Percentiles rank a stretch among this genome's conserved stretches.
Conservation (phyloP, 2,888 invertebrate species). For the Macaria liturata region DNA sequence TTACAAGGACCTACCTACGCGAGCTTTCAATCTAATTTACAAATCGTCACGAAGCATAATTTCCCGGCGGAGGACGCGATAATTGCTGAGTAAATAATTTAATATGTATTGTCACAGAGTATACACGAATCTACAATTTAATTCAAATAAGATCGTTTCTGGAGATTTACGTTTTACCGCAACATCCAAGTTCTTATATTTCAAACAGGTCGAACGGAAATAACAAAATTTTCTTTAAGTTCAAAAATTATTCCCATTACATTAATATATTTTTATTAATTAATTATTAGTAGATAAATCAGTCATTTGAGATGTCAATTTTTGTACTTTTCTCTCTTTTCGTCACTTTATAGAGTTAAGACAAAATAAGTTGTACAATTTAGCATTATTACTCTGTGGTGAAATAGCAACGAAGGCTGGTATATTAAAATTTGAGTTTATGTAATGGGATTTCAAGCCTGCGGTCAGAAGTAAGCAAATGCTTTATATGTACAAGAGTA, state of each 20-base stretch:
- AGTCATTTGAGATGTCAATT: too few species aligned
- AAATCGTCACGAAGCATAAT: slow-evolving; percentile 28
- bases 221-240: too few species aligned
- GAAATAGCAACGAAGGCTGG: slow-evolving; percentile 8
- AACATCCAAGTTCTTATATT: too few species aligned
- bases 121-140: neutral
- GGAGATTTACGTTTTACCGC: too few species aligned
- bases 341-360: too few species aligned
- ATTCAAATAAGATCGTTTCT: too few species aligned
- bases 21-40: slow-evolving; percentile 30
- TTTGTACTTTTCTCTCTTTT: too few species aligned
- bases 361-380: too few species aligned
- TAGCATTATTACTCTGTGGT: neutral
- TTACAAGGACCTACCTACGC: neutral
- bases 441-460: slow-evolving; percentile 20
- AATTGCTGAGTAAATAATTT: slow-evolving; percentile 36
- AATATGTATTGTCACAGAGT: slow-evolving; percentile 20
- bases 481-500: neutral
- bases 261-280: too few species aligned
- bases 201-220: too few species aligned
- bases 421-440: slow-evolving; percentile 21
- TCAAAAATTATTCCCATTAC: too few species aligned
- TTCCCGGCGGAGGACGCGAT: slow-evolving; percentile 30
- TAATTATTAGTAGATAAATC: too few species aligned
- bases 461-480: slow-evolving; percentile 5